Percentiles rank a stretch among this genome's conserved stretches.
phyloP scores from a whole-genome alignment of 2,888 invertebrate genomes.

The Mesochorus sp. region DNA sequence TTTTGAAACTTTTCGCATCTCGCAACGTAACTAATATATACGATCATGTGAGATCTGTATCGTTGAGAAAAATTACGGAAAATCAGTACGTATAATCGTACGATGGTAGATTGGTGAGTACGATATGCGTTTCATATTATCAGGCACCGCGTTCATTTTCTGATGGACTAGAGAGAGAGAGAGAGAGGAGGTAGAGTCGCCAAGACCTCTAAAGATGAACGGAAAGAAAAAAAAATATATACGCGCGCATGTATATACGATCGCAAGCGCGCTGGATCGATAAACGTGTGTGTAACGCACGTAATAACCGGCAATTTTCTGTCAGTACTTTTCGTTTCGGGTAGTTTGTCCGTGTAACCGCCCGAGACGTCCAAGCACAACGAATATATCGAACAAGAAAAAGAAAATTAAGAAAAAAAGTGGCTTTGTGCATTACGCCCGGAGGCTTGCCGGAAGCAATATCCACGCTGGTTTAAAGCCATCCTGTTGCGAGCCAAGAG shows the following conservation, averaged over 20 bases:
- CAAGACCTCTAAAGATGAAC: neutral
- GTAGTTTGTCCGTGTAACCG: conserved; percentile 53
- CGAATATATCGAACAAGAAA: conserved; percentile 21
- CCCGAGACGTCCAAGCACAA: conserved; percentile 34
- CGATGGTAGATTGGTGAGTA: conserved; percentile 9
- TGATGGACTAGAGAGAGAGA: neutral
- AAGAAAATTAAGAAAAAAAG: conserved; percentile 11
- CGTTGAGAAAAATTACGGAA: conserved; percentile 19
- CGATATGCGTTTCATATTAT: conserved; percentile 7
- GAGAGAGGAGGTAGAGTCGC: neutral
- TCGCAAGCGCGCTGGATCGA: conserved; percentile 54
- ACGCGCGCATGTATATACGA: neutral
- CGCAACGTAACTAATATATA: neutral
- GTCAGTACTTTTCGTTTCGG: conserved; percentile 53
- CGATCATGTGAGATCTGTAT: conserved; percentile 17
- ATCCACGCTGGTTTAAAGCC: conserved; percentile 27
- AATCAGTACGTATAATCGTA: conserved; percentile 21
- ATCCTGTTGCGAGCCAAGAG: conserved; percentile 6
- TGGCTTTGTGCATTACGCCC: conserved; percentile 23
- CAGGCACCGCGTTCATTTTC: neutral
- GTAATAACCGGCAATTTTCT: conserved; percentile 65
- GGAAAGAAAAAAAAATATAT: conserved; percentile 3
- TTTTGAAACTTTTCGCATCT: neutral
- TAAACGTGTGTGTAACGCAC: conserved; percentile 62
- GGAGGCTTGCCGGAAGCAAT: conserved; percentile 51